Evolutionary conservation across 2,113 vertebrate species (phyloP), one percentile per base, ranked within the genome.

Genomic region (Polypterus senegalus): DNA sequence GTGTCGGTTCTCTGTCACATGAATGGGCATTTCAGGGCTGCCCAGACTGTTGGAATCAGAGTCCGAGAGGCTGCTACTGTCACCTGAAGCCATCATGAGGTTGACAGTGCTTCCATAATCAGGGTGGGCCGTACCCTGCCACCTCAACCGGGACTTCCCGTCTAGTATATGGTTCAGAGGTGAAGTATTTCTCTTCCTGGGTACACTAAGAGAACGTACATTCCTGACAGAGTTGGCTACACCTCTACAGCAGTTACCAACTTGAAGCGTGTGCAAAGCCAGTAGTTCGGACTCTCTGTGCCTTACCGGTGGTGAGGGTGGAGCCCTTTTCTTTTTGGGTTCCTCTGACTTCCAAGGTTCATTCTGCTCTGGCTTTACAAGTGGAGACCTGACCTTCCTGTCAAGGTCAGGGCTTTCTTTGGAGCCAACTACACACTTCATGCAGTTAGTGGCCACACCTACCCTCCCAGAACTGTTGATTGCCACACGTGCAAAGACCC

Each of bases 371-470:
- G 61, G 27, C 59, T 47, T 65, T 7, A 49, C 67, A 43, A 71
- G 66, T 43, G 65, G 64, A 44, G 60, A 54, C 10, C 49, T 45
- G 58, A 56, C 72, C 57, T 82, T 86, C 70, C 84, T 78, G 60
- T 94, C 89, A 0, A 81, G 10, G 6, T 94, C 90, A 2, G 88
- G 88, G 65, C 92, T 88, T 7, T 90, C 79, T n/a, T 83, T 89
- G 61, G 87, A 82, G 67, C 89, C 90, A 54, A 91, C 77, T 75
- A 95, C 81, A 52, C 93, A 97, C 47, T 85, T 90, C 74, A 97
- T 93, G 81, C 94, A 97, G 67, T 92, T 88, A 76, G 90, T 90
- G 0, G 92, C 87, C 83, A 97, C 69, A 5, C 89, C 89, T 1
- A 94, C 84, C 62, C 84, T 86, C 67, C 92, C 91, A 1, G 87